These are phyloP conservation scores for Allobates femoralis DNA, from an alignment of 2,797 vertebrate genomes.

Conservation along the genomic window DNA sequence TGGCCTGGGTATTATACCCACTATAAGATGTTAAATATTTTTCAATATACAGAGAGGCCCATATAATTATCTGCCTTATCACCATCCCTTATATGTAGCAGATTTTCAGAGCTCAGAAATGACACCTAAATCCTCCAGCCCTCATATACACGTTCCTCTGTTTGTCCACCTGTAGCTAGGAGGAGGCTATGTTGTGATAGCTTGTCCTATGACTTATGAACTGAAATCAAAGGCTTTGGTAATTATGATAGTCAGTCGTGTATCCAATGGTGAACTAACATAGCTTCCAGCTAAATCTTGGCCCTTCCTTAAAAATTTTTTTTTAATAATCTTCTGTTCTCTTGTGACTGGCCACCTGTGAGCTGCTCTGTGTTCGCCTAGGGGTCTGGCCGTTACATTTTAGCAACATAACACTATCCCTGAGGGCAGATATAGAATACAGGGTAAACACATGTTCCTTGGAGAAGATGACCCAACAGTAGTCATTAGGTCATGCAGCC, in stretches of 20 bases:
- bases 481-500: background rate
- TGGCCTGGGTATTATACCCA: background rate
- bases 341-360: background rate
- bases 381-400: background rate
- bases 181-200: conserved; percentile 7
- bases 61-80: background rate
- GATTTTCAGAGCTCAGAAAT: background rate
- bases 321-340: background rate
- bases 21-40: background rate
- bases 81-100: too few species aligned
- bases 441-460: background rate
- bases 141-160: background rate
- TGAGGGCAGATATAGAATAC: background rate
- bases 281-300: background rate
- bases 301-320: background rate
- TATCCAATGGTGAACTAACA: background rate
- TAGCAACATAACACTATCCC: background rate
- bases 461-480: background rate
- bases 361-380: background rate
- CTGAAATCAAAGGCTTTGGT: background rate
- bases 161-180: conserved; percentile 28
- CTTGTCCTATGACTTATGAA: background rate
- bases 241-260: background rate
- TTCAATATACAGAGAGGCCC: background rate
- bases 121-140: background rate